A percentile compares a stretch with the other conserved stretches of the same genome.
Conservation (phyloP, 1,140 invertebrate genomes). For the Magallana angulata region DNA sequence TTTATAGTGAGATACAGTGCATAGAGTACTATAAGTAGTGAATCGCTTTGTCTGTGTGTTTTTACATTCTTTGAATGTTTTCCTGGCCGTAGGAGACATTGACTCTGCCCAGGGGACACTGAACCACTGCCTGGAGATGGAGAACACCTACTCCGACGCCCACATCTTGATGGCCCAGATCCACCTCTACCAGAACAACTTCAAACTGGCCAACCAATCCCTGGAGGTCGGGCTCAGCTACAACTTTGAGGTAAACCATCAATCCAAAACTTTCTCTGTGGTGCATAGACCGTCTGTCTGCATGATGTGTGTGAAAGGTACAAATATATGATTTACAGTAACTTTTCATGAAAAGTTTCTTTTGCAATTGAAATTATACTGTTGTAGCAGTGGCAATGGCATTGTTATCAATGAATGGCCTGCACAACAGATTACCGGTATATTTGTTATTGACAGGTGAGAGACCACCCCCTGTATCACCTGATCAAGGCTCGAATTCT, state of each 20-base stretch:
- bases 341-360: neutral
- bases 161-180: constrained; percentile 94
- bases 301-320: neutral
- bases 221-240: constrained; percentile 93
- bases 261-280: neutral
- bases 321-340: neutral
- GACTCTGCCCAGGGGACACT: constrained; percentile 81
- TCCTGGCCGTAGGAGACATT: constrained; percentile 81
- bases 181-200: constrained; percentile 86
- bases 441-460: constrained; percentile 79
- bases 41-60: too few relatives aligned
- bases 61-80: neutral
- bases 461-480: constrained; percentile 94
- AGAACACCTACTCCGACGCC: constrained; percentile 89
- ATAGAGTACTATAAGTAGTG: too few relatives aligned
- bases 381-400: neutral
- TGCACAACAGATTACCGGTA: too few relatives aligned
- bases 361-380: neutral
- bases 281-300: neutral
- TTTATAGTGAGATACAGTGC: too few relatives aligned
- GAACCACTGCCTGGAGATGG: constrained; percentile 87
- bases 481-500: constrained; percentile 90
- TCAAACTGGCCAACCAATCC: constrained; percentile 89
- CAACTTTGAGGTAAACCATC: constrained; percentile 88
- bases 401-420: neutral